These are phyloP conservation scores for Malurus elegans DNA, from an alignment of 2,113 vertebrate genomes.

Conservation along the genomic window DNA sequence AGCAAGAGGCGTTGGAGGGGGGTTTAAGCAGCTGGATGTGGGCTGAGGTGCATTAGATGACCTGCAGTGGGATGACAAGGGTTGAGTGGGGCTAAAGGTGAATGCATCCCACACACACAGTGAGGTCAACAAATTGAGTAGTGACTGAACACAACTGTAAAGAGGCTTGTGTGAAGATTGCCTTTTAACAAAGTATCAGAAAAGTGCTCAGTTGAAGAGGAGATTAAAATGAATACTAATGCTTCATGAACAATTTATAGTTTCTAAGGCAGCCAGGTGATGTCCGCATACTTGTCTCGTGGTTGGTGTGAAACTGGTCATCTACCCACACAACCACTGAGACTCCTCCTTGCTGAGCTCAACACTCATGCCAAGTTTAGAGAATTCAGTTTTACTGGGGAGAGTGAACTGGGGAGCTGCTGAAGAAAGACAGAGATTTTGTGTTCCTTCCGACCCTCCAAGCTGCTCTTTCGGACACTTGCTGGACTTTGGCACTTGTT, in stretches of 20 bases:
- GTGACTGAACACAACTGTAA: neutral
- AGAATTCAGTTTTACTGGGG: neutral
- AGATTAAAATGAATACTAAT: neutral
- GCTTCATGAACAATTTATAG: neutral
- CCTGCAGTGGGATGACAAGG: neutral
- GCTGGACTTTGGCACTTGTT: neutral
- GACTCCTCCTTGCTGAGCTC: neutral
- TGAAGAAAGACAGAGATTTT: neutral
- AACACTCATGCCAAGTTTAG: neutral
- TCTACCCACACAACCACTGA: neutral
- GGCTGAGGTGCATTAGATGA: neutral
- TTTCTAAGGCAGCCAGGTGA: neutral
- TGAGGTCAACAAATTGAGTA: neutral
- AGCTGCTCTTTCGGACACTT: neutral
- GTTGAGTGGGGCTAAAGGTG: neutral
- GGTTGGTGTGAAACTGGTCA: neutral
- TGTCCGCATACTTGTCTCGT: neutral
- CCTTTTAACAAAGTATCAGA: neutral
- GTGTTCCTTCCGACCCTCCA: neutral
- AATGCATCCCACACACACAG: fast-evolving
- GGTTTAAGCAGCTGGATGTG: neutral
- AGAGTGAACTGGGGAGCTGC: neutral
- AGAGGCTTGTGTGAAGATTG: neutral
- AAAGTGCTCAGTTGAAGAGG: neutral
- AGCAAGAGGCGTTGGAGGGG: neutral